A percentile compares a stretch with the other conserved stretches of the same genome.
Evolutionary conservation across 2,113 vertebrate species (phyloP).

Genomic region (Mobula birostris): DNA sequence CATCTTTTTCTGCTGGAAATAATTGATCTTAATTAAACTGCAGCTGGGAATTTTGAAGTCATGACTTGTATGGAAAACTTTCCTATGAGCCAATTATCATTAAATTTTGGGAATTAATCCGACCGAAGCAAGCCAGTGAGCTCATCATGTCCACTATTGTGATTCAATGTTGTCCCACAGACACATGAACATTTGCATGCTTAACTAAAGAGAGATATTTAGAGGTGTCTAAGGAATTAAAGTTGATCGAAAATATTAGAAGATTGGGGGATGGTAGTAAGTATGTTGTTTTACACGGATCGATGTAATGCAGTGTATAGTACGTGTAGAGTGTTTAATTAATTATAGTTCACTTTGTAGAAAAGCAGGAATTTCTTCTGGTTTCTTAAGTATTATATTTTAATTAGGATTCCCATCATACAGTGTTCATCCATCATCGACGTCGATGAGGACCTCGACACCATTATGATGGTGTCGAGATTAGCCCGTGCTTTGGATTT

Average conservation of each 20-base stretch:
- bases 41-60: not conserved
- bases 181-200: not conserved
- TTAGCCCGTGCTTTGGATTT: no score
- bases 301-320: not conserved
- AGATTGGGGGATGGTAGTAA: not conserved
- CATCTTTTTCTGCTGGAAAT: not conserved
- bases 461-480: no score
- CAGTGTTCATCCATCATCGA: no score
- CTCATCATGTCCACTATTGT: no score
- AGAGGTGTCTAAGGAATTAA: not conserved
- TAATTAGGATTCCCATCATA: not conserved
- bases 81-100: not conserved
- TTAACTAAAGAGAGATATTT: not conserved
- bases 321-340: not conserved
- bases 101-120: no score
- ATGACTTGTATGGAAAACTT: not conserved
- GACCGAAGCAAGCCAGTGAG: no score
- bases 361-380: not conserved
- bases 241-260: not conserved
- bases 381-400: not conserved
- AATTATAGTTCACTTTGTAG: not conserved
- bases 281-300: not conserved
- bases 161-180: not conserved
- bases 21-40: not conserved
- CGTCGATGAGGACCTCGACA: no score